Base-by-base conservation (phyloP, 64 coral and sea anemone genomes). In the Stylophora pistillata region DNA sequence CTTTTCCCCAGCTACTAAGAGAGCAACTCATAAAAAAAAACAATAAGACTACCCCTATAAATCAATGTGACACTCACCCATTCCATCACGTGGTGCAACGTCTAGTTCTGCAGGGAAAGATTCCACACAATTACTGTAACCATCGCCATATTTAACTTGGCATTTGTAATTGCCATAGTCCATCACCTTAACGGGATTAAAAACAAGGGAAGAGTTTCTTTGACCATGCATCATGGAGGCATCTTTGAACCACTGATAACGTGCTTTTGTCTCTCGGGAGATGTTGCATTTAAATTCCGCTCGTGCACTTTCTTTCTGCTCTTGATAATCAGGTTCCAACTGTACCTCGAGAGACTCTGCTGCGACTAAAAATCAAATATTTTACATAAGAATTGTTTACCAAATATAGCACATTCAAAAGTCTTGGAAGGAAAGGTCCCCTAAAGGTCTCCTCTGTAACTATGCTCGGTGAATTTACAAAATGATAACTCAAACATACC, bases 101-200 rank as follows among this genome's bases (percentile, higher is more conserved):
- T 81, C 78, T 34, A 81, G 78, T 64, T 63, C 57, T 81, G 30
- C 78, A 0, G 30, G 1, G 21, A 0, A 0, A 16, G 58, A 64
- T 30, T 31, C 21, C 3, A 81, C 5, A 64, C 18, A n/a, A 34
- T 10, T 7, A 11, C 10, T 11, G 11, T 77, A 26, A 53, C 18
- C 29, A 37, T 31, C 9, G 34, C 16, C 16, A 57, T 20, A 20
- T 0, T 58, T 14, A 10, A 83, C 61, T 65, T 53, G 58, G 52
- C 79, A 83, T 26, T 2, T 18, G 53, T 83, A 83, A 20, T 12
- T 66, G 18, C 79, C 79, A 66, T 66, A 83, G 31, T 83, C 79
- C 13, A 17, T 7, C 61, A 68, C 9, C 10, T 52, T 32, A 34
- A 83, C 30, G 23, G 57, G 33, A n/a, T 47, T 23, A 23, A 68